phyloP scores from a whole-genome alignment of 2,113 vertebrate species.

The Probosciger aterrimus region DNA sequence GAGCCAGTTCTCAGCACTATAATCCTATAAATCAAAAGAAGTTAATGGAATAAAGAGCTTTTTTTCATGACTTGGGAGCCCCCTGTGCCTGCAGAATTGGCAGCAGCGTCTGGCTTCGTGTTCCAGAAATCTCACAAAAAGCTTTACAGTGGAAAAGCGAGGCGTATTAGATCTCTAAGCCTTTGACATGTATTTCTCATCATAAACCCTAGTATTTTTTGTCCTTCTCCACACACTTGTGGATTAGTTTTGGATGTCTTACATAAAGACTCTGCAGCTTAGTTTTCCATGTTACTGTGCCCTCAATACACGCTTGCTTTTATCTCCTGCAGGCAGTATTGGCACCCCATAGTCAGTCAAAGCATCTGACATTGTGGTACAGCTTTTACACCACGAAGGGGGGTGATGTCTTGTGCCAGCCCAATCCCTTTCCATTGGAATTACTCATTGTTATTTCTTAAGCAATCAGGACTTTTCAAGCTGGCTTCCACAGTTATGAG shows the following conservation, averaged over 20 bases:
- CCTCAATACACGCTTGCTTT: neutral
- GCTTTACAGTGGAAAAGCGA: neutral
- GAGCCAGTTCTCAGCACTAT: neutral
- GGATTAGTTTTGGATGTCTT: neutral
- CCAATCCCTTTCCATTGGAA: neutral
- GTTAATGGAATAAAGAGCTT: constrained; percentile 8
- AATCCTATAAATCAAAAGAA: constrained; percentile 7
- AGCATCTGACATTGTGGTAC: neutral
- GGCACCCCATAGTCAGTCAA: neutral
- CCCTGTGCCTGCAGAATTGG: constrained; percentile 23
- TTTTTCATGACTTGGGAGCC: neutral
- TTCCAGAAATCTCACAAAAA: neutral
- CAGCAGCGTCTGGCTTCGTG: neutral
- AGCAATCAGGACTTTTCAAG: neutral
- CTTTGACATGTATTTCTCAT: neutral
- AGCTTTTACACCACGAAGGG: neutral
- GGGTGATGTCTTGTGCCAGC: neutral
- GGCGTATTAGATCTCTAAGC: neutral
- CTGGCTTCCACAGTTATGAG: neutral
- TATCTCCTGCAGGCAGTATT: neutral
- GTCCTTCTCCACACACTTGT: neutral
- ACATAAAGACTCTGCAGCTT: neutral
- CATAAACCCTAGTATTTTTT: neutral
- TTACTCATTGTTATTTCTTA: neutral
- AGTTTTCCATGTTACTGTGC: neutral